phyloP scores from a whole-genome alignment of 2,888 invertebrate genomes.

The Minunthozetes semirufus region DNA sequence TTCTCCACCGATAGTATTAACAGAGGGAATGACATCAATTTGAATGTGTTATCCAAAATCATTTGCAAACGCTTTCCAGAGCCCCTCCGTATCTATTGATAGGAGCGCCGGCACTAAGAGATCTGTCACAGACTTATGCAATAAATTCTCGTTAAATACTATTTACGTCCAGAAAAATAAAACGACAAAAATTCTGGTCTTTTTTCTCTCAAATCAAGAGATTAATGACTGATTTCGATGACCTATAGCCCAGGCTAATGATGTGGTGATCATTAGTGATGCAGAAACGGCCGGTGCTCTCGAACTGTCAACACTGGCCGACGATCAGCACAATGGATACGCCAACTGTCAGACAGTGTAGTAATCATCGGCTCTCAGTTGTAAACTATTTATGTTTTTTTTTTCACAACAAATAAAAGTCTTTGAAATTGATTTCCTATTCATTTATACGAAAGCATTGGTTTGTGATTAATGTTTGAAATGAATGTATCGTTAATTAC shows the following conservation, averaged over 20 bases:
- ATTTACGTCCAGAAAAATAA: neutral
- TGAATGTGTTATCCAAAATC: neutral
- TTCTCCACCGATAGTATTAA: neutral
- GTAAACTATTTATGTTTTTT: too few relatives aligned
- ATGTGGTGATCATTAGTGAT: conserved; percentile 12
- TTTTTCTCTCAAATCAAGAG: neutral
- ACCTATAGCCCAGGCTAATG: neutral
- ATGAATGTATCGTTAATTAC: neutral
- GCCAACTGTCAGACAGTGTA: too few relatives aligned
- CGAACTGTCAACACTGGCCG: neutral
- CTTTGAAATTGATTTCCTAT: neutral
- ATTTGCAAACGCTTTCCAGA: too few relatives aligned
- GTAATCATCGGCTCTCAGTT: too few relatives aligned
- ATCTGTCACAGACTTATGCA: neutral
- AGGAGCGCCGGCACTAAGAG: neutral
- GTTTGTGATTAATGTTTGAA: neutral
- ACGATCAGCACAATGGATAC: neutral
- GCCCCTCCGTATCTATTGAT: too few relatives aligned
- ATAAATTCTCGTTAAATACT: conserved; percentile 3
- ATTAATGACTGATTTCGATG: conserved; percentile 6
- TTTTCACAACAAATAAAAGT: too few relatives aligned
- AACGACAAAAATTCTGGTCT: neutral
- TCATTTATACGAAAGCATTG: neutral
- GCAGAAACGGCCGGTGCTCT: neutral
- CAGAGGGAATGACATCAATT: neutral